Evolutionary conservation across 2,888 invertebrate species (phyloP), one percentile per base, ranked within the genome.

Genomic region (Drosophila atroscutellata): DNA sequence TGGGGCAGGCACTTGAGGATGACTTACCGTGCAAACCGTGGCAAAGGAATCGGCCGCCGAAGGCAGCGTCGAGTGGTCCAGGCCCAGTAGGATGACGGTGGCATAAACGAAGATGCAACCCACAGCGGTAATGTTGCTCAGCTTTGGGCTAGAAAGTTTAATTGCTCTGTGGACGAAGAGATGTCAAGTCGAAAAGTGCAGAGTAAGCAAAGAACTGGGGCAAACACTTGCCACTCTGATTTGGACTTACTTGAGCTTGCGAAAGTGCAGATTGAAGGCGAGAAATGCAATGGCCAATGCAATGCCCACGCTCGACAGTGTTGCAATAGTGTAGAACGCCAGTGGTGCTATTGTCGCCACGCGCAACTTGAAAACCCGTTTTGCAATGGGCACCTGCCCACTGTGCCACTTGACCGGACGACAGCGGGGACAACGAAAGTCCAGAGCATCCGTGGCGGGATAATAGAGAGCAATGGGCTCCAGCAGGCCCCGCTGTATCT

Each of bases 61-160:
- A 2, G 96, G 95, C 62, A 97, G 93, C 3, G 96, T 96, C n/a
- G 96, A 95, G 91, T 96, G 96, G 93, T 98, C 98, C 67, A 98
- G 94, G 6, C 98, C 98, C 72, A 98, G 94, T 58, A 98, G 94
- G 30, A 98, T 96, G 50, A 98, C 97, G 0, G 98, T 97, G 2
- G 96, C 94, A 93, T 98, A 98, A n/a, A 98, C 98, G 83, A 98
- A 93, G 83, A 97, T 96, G 91, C 98, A 98, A 20, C 98, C 98
- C 42, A 97, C 95, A 45, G 97, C 96, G 0, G 98, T 97, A 93
- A 98, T 97, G 93, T 98, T 98, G 94, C 98, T 98, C 67, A 98
- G 94, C 75, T 97, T 96, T 1, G 98, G 98, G 88, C 98, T 98
- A 28, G 98, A 98, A 75, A 98, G 94, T 93, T 98, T 98, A 92